These are phyloP conservation scores for Callipepla californica DNA, from an alignment of 2,113 vertebrate genomes.

Conservation along the genomic window DNA sequence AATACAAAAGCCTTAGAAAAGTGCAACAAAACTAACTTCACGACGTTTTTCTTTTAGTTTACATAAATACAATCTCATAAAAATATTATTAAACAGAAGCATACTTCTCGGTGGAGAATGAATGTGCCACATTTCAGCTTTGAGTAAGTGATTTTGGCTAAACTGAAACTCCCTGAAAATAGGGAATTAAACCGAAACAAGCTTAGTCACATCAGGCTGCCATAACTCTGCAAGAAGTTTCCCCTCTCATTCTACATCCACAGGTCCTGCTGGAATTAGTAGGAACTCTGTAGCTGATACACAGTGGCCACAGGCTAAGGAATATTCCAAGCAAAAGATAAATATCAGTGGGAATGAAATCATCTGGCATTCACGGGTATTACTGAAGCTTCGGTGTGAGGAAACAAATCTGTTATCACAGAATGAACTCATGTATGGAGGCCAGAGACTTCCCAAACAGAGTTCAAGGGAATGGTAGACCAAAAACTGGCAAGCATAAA, in stretches of 20 bases:
- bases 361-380: background rate
- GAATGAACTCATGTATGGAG: background rate
- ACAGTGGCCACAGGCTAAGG: background rate
- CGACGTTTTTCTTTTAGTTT: constrained; percentile 44
- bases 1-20: constrained; percentile 67
- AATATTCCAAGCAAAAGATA: background rate
- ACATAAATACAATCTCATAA: constrained; percentile 67
- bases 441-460: background rate
- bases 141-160: background rate
- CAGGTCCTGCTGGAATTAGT: background rate
- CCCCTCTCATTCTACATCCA: background rate
- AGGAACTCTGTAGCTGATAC: constrained; percentile 4
- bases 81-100: constrained; percentile 66
- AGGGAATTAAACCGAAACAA: constrained; percentile 28
- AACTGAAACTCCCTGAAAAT: constrained; percentile 51
- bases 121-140: constrained; percentile 6
- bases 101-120: constrained; percentile 33
- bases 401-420: background rate
- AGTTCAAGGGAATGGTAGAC: background rate
- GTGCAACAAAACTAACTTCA: constrained; percentile 67
- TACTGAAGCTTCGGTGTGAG: background rate
- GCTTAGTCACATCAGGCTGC: background rate
- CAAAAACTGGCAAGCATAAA: background rate
- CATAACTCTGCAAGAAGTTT: background rate
- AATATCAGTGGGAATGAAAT: background rate